Base-by-base conservation (phyloP, 2,888 invertebrate genomes). In the Tricholauxania praeusta region DNA sequence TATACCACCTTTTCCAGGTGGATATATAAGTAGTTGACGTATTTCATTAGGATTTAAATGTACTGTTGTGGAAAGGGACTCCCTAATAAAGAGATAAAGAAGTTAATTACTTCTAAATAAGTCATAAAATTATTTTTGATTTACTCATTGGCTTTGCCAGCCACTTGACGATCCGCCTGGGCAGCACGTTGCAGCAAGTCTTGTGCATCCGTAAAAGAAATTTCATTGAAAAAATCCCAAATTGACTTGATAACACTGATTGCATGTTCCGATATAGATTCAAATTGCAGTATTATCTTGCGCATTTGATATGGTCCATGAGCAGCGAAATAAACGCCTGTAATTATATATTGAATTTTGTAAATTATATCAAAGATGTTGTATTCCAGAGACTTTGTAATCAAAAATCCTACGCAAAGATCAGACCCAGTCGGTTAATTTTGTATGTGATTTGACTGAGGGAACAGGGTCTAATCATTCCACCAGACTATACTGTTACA, bases 1-100 rank as follows among this genome's bases (percentile, higher is more conserved):
- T 79, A 97, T 94, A 15, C 96, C 95, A 74, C 96, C 96, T 84
- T 93, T 93, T 0, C 93, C 94, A 32, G 95, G 95, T 32, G 96
- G 95, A 87, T 96, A 97, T 75, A 94, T 93, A 70, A 95, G 88
- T 74, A 96, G 91, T 82, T 91, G 91, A 67, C 91, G 88, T 78
- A 91, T 90, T 83, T 87, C 86, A 64, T 83, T 85, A 5, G 83
- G 80, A 71, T 84, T 81, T 28, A 85, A 75, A 88, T 91, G 79
- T 88, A 86, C 75, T 89, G 88, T 74, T 87, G 76, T 78, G 14
- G 75, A 63, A 49, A 65, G 19, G 15, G 66, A 74, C 55, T 84
- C 82, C 91, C 92, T 87, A 79, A 10, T 10, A 39, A 39, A 39
- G 39, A 39, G 12, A 12, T 57, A 89, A 89, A 80, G 73, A 79